A percentile compares a stretch with the other conserved stretches of the same genome.
These are phyloP conservation scores for Phthorimaea operculella DNA, from an alignment of 1,140 invertebrate species.

Conservation along the genomic window DNA sequence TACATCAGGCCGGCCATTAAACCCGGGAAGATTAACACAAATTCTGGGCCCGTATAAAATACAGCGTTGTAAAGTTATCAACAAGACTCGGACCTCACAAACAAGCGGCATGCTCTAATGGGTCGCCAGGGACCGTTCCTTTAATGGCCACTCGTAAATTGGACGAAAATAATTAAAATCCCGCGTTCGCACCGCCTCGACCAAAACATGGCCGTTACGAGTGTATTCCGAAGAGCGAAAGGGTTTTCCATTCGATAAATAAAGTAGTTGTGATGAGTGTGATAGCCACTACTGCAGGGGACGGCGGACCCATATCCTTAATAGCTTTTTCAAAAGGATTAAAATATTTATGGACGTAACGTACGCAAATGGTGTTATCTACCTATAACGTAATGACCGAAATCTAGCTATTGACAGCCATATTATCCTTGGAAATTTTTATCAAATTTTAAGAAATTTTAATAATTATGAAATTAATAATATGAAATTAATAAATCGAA, in stretches of 20 bases:
- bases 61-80: slow-evolving; percentile 58
- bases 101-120: slow-evolving; percentile 47
- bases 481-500: no score
- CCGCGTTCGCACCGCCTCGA: slow-evolving; percentile 41
- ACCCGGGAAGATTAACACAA: slow-evolving; percentile 47
- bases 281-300: no score
- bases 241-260: slow-evolving; percentile 5
- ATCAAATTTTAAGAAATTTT: no score
- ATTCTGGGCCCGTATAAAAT: slow-evolving; percentile 51
- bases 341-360: no score
- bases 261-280: slow-evolving; percentile 3
- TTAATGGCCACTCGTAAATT: slow-evolving; percentile 66
- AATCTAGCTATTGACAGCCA: no score
- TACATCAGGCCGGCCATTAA: slow-evolving; percentile 25
- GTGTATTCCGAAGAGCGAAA: neutral
- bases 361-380: no score
- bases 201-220: slow-evolving; percentile 62
- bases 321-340: no score
- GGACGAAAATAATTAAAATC: slow-evolving; percentile 67
- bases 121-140: slow-evolving; percentile 51
- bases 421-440: no score
- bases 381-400: no score
- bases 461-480: no score
- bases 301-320: no score
- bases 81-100: slow-evolving; percentile 44